Percentiles rank a stretch among this genome's conserved stretches.
These are phyloP conservation scores for Aphelinus certus DNA, from an alignment of 1,140 invertebrate species.

Conservation along the genomic window DNA sequence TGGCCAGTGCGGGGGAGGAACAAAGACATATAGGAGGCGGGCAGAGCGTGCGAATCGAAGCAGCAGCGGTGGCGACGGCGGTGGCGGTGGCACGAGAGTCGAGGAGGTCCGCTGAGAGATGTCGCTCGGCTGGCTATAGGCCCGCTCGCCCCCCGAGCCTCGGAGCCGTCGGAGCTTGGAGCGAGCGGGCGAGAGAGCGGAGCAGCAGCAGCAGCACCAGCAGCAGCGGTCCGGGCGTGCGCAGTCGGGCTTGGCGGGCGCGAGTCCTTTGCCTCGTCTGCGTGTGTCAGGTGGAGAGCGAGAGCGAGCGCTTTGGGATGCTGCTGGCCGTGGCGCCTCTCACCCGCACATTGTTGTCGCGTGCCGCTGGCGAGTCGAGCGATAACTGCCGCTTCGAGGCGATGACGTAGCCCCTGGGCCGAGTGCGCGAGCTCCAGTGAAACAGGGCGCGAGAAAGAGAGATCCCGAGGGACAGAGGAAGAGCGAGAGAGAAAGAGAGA, in stretches of 20 bases:
- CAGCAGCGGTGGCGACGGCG: too few species aligned
- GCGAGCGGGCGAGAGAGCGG: conserved; percentile 5
- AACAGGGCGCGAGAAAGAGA: not conserved
- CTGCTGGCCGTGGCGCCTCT: not conserved
- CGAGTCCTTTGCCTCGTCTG: conserved; percentile 8
- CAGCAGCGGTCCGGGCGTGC: conserved; percentile 20
- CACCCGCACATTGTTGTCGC: too few species aligned
- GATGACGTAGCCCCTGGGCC: not conserved
- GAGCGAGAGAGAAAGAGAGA: not conserved
- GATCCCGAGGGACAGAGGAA: not conserved
- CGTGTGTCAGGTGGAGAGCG: not conserved
- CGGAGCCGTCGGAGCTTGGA: not conserved
- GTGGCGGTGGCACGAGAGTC: not conserved
- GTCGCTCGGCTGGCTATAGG: not conserved
- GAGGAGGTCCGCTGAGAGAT: not conserved
- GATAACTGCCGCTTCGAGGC: not conserved
- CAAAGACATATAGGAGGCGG: not conserved
- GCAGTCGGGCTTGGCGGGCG: conserved; percentile 19
- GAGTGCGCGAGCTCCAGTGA: not conserved
- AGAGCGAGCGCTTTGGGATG: conserved; percentile 33
- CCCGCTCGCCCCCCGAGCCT: not conserved
- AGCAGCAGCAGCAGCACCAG: conserved; percentile 15
- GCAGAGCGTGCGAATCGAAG: not conserved
- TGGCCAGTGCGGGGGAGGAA: not conserved
- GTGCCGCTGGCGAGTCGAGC: not conserved